phyloP scores from a whole-genome alignment of 2,888 invertebrate species.

The Latrodectus hesperus region DNA sequence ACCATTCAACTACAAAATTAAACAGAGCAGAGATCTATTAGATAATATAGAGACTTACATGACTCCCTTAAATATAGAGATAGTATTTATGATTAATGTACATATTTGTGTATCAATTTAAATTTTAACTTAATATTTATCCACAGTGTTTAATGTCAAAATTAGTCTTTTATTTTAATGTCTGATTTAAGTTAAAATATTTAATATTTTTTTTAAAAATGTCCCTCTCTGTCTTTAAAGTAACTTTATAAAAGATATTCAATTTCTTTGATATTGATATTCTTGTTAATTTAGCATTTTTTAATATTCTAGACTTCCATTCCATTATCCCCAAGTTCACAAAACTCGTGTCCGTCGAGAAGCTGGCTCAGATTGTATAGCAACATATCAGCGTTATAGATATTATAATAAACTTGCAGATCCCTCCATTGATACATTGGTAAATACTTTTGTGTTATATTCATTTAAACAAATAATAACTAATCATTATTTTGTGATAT shows the following conservation, averaged over 20 bases:
- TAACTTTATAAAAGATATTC: background rate
- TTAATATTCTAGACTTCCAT: slow-evolving; percentile 61
- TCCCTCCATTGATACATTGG: slow-evolving; percentile 66
- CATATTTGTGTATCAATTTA: no score
- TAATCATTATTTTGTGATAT: background rate
- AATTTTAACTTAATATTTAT: no score
- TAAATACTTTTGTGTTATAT: slow-evolving; percentile 12
- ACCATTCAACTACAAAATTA: no score
- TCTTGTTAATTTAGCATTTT: background rate
- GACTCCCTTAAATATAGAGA: no score
- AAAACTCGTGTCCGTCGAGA: slow-evolving; percentile 58
- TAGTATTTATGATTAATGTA: no score
- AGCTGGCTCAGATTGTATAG: slow-evolving; percentile 53
- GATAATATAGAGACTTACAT: no score
- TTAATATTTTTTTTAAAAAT: no score
- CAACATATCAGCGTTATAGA: slow-evolving; percentile 69
- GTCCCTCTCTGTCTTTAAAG: background rate
- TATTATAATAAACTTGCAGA: slow-evolving; percentile 70
- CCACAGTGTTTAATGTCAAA: no score
- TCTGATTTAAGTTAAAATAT: no score
- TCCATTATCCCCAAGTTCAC: slow-evolving; percentile 70
- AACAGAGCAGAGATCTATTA: no score
- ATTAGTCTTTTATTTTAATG: no score
- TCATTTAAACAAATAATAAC: background rate
- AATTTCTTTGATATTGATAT: background rate